Percentiles rank a stretch among this genome's conserved stretches.
phyloP scores from a whole-genome alignment of 1,140 invertebrate genomes.

The Sycobia sp. region DNA sequence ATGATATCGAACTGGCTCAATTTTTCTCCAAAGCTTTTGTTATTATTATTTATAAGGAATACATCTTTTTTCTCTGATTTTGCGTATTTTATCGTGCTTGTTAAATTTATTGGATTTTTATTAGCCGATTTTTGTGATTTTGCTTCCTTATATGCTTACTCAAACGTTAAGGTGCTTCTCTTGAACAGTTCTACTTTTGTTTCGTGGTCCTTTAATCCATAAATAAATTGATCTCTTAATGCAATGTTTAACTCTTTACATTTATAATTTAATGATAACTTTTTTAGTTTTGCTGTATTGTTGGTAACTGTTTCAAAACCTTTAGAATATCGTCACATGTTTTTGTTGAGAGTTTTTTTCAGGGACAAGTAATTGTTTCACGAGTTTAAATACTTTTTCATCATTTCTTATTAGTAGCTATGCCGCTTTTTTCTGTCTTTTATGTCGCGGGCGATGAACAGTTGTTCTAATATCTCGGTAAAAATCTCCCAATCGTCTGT shows the following conservation, averaged over 20 bases:
- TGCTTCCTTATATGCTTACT: background rate
- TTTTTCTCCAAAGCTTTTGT: background rate
- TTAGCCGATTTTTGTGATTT: background rate
- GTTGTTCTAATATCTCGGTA: constrained; percentile 21
- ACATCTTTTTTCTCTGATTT: background rate
- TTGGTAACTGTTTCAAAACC: constrained; percentile 27
- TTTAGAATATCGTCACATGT: no score
- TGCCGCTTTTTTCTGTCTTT: constrained; percentile 9
- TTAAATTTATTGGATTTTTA: background rate
- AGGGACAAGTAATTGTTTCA: constrained; percentile 21
- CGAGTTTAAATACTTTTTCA: constrained; percentile 2
- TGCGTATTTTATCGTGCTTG: background rate
- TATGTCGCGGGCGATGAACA: constrained; percentile 19
- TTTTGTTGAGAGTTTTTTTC: constrained; percentile 9
- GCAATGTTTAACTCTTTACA: background rate
- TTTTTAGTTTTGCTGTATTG: constrained; percentile 16
- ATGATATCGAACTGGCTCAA: background rate
- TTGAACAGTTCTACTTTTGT: constrained; percentile 18
- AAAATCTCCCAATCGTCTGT: constrained; percentile 32
- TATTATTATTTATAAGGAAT: background rate
- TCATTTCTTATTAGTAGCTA: constrained; percentile 13
- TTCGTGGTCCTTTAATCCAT: background rate
- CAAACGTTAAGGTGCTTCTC: background rate
- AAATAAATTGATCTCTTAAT: constrained; percentile 25
- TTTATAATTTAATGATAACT: constrained; percentile 17